Evolutionary conservation across 2,888 invertebrate genomes (phyloP).

Genomic region (Sisyra terminalis): DNA sequence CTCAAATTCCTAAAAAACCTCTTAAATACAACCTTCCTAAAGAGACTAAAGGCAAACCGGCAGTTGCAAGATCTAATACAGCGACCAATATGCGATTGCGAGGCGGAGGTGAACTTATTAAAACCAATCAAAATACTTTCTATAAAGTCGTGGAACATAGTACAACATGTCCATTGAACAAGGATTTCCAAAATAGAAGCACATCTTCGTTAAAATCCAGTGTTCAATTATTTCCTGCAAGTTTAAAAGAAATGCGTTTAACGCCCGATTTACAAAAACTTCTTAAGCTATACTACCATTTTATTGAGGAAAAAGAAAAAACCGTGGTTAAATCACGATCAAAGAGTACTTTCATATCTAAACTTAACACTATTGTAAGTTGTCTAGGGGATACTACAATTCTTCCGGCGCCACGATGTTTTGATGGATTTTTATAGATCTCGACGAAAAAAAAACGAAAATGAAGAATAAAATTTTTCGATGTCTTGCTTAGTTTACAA

Average conservation of each 20-base stretch:
- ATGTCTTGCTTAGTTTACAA: neutral
- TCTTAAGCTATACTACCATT: constrained; percentile 6
- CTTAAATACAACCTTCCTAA: neutral
- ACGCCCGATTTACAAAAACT: constrained; percentile 2
- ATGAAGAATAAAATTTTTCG: neutral
- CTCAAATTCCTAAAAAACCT: too few species aligned
- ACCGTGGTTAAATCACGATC: neutral
- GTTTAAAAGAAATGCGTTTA: constrained; percentile 3
- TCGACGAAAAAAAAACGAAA: too few species aligned
- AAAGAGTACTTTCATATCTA: constrained; percentile 1
- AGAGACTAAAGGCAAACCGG: neutral
- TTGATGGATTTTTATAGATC: too few species aligned
- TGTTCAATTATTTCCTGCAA: neutral
- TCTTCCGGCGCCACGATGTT: too few species aligned
- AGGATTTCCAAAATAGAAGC: neutral
- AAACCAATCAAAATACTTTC: too few species aligned
- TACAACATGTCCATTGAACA: neutral
- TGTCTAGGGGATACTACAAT: too few species aligned
- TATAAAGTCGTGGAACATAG: neutral
- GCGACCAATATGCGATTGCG: too few species aligned
- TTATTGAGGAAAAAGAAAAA: constrained; percentile 1
- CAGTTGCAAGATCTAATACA: neutral
- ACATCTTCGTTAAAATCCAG: neutral
- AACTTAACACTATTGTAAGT: constrained; percentile 3
- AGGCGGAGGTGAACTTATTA: too few species aligned